Conservation (phyloP, 2,797 vertebrate species). For the Microtus californicus region DNA sequence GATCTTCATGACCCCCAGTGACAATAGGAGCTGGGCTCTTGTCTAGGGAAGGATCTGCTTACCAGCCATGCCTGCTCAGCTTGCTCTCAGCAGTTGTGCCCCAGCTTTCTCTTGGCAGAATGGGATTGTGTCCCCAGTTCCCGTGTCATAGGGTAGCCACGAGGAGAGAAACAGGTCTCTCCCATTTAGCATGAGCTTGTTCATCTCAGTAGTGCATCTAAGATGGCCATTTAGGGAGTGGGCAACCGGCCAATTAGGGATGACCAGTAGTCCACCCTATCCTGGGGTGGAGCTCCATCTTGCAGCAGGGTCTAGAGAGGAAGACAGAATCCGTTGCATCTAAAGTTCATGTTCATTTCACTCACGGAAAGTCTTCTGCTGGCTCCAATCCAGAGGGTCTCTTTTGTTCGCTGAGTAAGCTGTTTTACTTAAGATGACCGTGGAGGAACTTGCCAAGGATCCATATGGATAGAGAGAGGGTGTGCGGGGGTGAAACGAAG, state of each 20-base stretch:
- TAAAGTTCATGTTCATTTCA: not conserved
- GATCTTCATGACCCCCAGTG: rapidly evolving
- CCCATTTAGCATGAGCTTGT: not conserved
- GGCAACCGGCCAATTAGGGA: not conserved
- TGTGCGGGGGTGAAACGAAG: not conserved
- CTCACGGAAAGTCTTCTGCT: not conserved
- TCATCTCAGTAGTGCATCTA: not conserved
- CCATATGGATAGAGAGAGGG: not conserved
- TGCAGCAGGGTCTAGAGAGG: not conserved
- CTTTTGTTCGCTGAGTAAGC: not conserved
- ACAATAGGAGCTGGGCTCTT: not conserved
- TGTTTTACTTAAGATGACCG: not conserved
- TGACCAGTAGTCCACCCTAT: not conserved
- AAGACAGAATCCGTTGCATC: not conserved
- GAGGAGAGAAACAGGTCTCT: not conserved
- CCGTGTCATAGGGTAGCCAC: not conserved
- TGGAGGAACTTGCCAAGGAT: not conserved
- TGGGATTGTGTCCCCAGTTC: not conserved
- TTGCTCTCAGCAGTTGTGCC: not conserved
- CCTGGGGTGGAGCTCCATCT: not conserved
- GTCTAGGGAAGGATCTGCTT: not conserved
- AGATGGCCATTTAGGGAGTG: not conserved
- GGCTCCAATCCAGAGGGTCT: not conserved
- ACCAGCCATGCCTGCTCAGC: not conserved
- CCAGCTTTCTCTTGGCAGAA: not conserved